Evolutionary conservation across 2,888 invertebrate genomes (phyloP), one percentile per base, ranked within the genome.

Genomic region (Hypercompe scribonia): DNA sequence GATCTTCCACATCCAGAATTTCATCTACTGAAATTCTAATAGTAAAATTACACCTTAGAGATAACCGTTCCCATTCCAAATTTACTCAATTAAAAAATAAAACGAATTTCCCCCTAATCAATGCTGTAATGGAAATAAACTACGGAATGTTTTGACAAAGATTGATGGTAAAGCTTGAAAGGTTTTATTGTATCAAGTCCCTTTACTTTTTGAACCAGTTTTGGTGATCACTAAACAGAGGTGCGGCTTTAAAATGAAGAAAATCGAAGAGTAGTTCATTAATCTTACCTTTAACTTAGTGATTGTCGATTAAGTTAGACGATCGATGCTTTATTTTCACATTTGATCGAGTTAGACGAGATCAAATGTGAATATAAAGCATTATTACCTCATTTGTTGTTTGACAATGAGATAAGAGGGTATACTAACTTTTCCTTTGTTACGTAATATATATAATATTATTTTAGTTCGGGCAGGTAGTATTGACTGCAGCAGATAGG

Each of bases 81-180:
- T 39, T n/a, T 61, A 21, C 39, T 39, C 61, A 36, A 69, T 39
- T 31, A 61, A 36, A 31, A 69, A 69, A 69, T 42, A 58, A 68
- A 68, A 58, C 15, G 34, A 36, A 39, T 72, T 36, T 50, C 31
- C 18, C 68, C 36, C 54, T 65, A 42, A 70, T 68, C 54, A 64
- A 65, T 34, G 54, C 36, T 54, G 15, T 70, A 68, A 67, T 63
- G 31, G n/a, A 72, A 34, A 58, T 50, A 72, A 72, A 58, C 34
- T 46, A 42, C 28, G 5, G 46, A 63, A 72, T 64, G 61, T 39
- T 64, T 72, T 68, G 69, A 69, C 69, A 69, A 69, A 42, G 69
- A 69, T 69, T 69, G 61, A 69, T 69, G 69, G 31, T 2, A 54
- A 24, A 69, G 58, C 61, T 61, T 69, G 39, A 69, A 58, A 69